phyloP scores from a whole-genome alignment of 92 coral and sea anemone species.

The Muricea muricata region DNA sequence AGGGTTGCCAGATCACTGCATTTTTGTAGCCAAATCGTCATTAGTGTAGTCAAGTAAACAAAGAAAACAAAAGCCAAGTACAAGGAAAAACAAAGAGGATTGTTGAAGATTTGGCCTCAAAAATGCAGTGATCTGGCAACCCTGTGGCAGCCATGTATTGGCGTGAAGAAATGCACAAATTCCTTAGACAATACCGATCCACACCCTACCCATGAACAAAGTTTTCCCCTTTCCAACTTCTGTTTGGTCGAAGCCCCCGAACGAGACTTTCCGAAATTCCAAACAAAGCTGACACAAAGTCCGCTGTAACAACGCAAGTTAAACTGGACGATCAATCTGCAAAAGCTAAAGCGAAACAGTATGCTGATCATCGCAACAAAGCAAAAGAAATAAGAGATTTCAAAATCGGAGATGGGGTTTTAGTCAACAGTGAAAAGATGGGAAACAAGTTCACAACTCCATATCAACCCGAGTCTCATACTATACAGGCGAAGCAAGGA shows the following conservation, averaged over 20 bases:
- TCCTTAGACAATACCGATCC: constrained; percentile 33
- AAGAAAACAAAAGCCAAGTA: too few relatives aligned
- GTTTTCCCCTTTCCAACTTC: constrained; percentile 16
- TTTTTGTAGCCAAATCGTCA: too few relatives aligned
- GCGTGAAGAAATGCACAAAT: constrained; percentile 15
- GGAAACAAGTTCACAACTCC: constrained; percentile 4
- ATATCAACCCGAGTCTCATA: constrained; percentile 22
- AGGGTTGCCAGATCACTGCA: too few relatives aligned
- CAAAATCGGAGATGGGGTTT: constrained; percentile 34
- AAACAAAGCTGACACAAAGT: not conserved
- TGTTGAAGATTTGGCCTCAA: too few relatives aligned
- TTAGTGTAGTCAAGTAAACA: too few relatives aligned
- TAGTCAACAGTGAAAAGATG: constrained; percentile 32
- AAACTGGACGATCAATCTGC: constrained; percentile 16
- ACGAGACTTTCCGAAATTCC: constrained; percentile 31
- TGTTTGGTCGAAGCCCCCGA: constrained; percentile 25
- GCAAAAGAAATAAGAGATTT: constrained; percentile 17
- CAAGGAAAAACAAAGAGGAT: too few relatives aligned
- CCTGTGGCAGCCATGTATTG: too few relatives aligned
- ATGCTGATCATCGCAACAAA: constrained; percentile 14
- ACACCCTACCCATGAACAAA: constrained; percentile 27
- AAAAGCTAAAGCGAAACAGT: constrained; percentile 7
- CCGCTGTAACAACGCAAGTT: too few relatives aligned
- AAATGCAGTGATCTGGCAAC: too few relatives aligned
- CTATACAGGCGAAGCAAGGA: constrained; percentile 13